Base-by-base conservation (phyloP, 2,888 invertebrate genomes). In the Nephrotoma guestfalica region DNA sequence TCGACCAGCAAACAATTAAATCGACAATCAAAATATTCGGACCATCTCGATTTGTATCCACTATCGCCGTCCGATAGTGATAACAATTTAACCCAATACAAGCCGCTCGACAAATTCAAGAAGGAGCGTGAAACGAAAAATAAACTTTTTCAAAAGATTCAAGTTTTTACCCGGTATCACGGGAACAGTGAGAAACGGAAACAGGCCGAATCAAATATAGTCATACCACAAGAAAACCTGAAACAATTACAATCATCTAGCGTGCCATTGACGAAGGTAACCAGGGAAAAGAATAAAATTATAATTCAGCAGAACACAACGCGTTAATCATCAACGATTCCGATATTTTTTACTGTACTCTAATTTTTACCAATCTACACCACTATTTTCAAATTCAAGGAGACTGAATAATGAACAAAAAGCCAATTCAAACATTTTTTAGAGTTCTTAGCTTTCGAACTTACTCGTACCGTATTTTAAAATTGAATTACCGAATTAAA, bases 211-310 rank as follows among this genome's bases (percentile, higher is more conserved):
- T 86, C 88, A 6, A 87, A 86, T 41, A 88, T 88, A 86, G 88
- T 88, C 45, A 94, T 95, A 89, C 94, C 95, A 42, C 94, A 94
- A 89, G 94, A 94, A 89, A 94, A 95, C 89, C 90, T 95, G 84
- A 93, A 95, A 87, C 95, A 95, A 89, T 90, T 95, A 85, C 94
- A 94, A 91, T 93, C 94, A 45, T 93, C 94, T 0, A 93, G 93
- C 42, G 93, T 93, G 71, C 94, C 95, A 0, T 94, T 94, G 43
- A 96, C 96, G 0, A 96, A 95, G 91, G 96, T 97, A 45, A 97
- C 96, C 0, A 93, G 96, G 88, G 95, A 96, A 90, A 95, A 95
- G 90, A 97, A 97, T 90, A 97, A 97, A 90, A 93, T 97, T 13
- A 95, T 97, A 87, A 96, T 97, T 89, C 93, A 94, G 87, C 95